Evolutionary conservation across 2,888 invertebrate species (phyloP).

Genomic region (Exephanes ischioxanthus): DNA sequence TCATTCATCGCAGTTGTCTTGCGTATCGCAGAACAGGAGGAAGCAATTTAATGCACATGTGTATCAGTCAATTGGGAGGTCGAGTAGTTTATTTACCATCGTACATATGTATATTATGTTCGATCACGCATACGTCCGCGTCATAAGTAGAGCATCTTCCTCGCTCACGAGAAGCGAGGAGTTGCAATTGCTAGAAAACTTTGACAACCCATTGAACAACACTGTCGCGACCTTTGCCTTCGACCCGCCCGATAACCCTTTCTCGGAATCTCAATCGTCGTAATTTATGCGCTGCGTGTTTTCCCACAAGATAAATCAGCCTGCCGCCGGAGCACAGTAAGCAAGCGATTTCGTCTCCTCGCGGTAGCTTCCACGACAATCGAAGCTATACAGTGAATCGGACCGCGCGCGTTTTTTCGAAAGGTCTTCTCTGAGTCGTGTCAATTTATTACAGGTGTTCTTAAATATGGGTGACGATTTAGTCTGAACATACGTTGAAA

Average conservation of each 20-base stretch:
- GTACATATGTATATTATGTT: constrained; percentile 11
- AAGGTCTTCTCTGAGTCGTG: background rate
- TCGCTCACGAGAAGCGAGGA: background rate
- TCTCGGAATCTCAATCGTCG: constrained; percentile 60
- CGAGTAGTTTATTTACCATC: constrained; percentile 15
- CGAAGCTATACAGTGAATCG: background rate
- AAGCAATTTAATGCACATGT: constrained; percentile 12
- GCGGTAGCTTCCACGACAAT: constrained; percentile 13
- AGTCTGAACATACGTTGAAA: background rate
- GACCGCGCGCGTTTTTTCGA: background rate
- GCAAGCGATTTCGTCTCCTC: constrained; percentile 4
- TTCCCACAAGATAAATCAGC: constrained; percentile 35
- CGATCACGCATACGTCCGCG: constrained; percentile 4
- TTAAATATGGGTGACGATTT: constrained; percentile 10
- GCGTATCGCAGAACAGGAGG: background rate
- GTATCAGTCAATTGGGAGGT: constrained; percentile 59
- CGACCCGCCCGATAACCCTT: constrained; percentile 75
- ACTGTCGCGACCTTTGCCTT: constrained; percentile 70
- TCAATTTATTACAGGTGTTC: constrained; percentile 3
- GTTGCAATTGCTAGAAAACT: constrained; percentile 67
- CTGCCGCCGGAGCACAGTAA: constrained; percentile 4
- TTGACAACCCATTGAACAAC: constrained; percentile 54
- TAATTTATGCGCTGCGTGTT: constrained; percentile 29
- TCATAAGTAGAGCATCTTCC: constrained; percentile 36
- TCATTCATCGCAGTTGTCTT: background rate